Evolutionary conservation across 2,888 invertebrate genomes (phyloP).

Genomic region (Calameuta filiformis): DNA sequence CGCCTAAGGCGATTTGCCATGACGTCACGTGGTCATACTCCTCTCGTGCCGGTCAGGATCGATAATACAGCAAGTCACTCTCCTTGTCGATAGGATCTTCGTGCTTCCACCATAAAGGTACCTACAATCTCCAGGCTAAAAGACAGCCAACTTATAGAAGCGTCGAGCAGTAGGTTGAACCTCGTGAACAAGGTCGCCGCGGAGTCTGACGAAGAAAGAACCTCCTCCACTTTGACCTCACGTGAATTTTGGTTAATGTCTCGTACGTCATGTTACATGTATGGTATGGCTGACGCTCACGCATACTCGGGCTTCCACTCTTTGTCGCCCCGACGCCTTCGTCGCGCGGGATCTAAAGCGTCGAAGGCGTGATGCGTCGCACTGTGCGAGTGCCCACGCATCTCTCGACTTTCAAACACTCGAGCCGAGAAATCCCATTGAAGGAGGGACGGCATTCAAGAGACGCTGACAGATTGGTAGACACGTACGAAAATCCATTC

Average conservation of each 20-base stretch:
- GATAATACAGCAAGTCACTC: not conserved
- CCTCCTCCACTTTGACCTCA: not conserved
- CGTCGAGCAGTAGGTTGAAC: not conserved
- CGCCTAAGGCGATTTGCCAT: not conserved
- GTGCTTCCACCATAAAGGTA: not conserved
- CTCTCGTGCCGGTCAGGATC: not conserved
- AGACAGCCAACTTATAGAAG: not conserved
- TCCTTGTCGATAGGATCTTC: not conserved
- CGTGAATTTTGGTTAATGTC: not conserved
- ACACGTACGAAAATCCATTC: not conserved
- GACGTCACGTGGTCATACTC: not conserved
- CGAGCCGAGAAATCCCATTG: slow-evolving; percentile 7
- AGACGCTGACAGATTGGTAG: slow-evolving; percentile 19
- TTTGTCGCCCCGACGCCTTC: not conserved
- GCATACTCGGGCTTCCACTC: not conserved
- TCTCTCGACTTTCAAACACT: slow-evolving; percentile 17
- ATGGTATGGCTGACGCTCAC: not conserved
- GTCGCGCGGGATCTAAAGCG: not conserved
- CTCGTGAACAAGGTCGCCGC: not conserved
- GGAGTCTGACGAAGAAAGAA: not conserved
- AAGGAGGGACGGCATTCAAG: slow-evolving; percentile 14
- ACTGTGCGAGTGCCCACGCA: slow-evolving; percentile 12
- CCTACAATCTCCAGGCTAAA: not conserved
- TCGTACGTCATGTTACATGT: not conserved
- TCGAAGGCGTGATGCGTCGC: not conserved